Base-by-base conservation (phyloP, 2,888 invertebrate genomes). In the Lordiphosa andalusiaca region DNA sequence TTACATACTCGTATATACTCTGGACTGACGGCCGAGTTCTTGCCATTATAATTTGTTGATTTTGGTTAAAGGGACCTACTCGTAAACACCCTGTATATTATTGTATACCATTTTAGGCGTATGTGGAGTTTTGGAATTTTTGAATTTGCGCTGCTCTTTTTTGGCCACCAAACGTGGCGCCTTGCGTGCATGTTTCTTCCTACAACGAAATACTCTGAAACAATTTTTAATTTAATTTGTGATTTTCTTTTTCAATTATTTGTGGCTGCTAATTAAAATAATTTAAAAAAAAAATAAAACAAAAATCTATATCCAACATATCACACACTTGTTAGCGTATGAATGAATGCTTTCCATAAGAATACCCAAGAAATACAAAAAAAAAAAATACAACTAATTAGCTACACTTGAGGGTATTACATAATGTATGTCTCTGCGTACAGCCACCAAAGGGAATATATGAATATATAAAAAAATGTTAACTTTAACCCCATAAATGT, bases 161-260 rank as follows among this genome's bases (percentile, higher is more conserved):
- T 55, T 65, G 52, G 53, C 49, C 12, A 49, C 72, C 49, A 50
- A 39, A 39, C 47, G 57, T 68, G 62, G 58, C 70, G 68, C 80
- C 74, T 77, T 71, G 71, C 85, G 85, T 82, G 85, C 85, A 84
- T 76, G 85, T 71, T 66, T 65, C 40, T 66, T 65, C 40, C 51
- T 41, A 53, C 52, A 33, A 62, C 21, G 10, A 63, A 35, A 62
- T 42, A 55, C 21, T 36, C 33, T 42, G 39, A 25, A 25, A 44
- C 16, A 30, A 30, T 1, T 10, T 30, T 9, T 30, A 10, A 10
- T 30, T 30, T 30, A 10, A 30, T 30, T 30, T 63, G 56, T 55
- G 41, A 60, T 51, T 61, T 54, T 36, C 5, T 6, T 25, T 25
- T 25, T 6, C 6, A 6, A 25, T 46, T 16, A 40, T 59, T 65